These are phyloP conservation scores for Gobiocypris rarus DNA, from an alignment of 2,113 vertebrate species.

Conservation along the genomic window DNA sequence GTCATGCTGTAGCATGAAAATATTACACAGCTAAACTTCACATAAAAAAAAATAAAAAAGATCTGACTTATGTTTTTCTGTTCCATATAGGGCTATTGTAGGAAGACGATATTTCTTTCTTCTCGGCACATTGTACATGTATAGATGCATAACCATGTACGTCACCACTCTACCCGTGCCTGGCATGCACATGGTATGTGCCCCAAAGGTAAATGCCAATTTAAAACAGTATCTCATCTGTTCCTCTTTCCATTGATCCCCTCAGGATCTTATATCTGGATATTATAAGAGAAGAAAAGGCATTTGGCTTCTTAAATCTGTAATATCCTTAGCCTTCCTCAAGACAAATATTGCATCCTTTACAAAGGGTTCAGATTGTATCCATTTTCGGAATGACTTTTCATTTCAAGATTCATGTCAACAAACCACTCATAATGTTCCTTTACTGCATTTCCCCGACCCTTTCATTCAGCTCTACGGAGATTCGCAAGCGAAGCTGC, in stretches of 20 bases:
- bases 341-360: neutral
- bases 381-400: neutral
- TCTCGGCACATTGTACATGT: constrained; percentile 93
- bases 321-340: constrained; percentile 18
- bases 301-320: neutral
- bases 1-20: no score
- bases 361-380: neutral
- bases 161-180: constrained; percentile 96
- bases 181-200: constrained; percentile 94
- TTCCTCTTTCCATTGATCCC: neutral
- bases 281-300: neutral
- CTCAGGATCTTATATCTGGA: neutral
- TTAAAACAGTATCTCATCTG: neutral
- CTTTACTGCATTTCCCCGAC: no score
- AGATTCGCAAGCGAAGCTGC: constrained; percentile 91
- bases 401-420: neutral
- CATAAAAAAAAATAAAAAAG: no score
- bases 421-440: neutral
- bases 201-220: constrained; percentile 78
- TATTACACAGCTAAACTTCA: no score
- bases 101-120: constrained; percentile 95
- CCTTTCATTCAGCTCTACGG: constrained; percentile 83
- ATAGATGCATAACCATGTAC: constrained; percentile 96
- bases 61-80: constrained; percentile 15
- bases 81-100: constrained; percentile 85